Conservation (phyloP, 1,140 invertebrate species). For the Heliconius hermathena region DNA sequence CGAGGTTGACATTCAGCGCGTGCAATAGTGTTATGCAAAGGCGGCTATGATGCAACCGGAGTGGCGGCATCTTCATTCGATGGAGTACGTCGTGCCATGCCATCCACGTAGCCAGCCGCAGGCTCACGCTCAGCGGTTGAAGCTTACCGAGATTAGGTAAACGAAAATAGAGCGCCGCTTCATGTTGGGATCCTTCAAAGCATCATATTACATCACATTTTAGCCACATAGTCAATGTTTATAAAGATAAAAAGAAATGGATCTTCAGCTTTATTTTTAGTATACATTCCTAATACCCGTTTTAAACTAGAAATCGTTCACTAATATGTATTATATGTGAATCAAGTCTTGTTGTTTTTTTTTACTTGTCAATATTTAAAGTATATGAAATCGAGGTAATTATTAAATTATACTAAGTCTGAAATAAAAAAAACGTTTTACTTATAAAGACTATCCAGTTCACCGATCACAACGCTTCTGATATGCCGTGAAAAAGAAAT, state of each 20-base stretch:
- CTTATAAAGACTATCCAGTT: slow-evolving; percentile 57
- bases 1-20: slow-evolving; percentile 66
- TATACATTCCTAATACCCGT: neutral
- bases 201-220: slow-evolving; percentile 34
- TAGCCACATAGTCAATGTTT: slow-evolving; percentile 17
- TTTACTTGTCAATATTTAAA: neutral
- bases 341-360: neutral
- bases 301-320: neutral
- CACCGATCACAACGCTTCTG: slow-evolving; percentile 59
- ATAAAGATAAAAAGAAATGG: neutral
- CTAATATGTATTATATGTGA: neutral
- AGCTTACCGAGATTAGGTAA: slow-evolving; percentile 61
- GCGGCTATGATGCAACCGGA: slow-evolving; percentile 58
- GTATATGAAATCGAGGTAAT: neutral
- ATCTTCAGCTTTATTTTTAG: neutral
- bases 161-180: slow-evolving; percentile 54
- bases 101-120: slow-evolving; percentile 54
- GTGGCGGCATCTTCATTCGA: slow-evolving; percentile 60
- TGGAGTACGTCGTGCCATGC: slow-evolving; percentile 46
- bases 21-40: slow-evolving; percentile 73
- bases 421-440: neutral
- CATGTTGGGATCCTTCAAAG: slow-evolving; percentile 33
- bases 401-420: slow-evolving; percentile 5
- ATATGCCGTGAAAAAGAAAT: slow-evolving; percentile 70
- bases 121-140: slow-evolving; percentile 48